Evolutionary conservation across 1,140 invertebrate species (phyloP).

Genomic region (Drosophila quadrilineata): DNA sequence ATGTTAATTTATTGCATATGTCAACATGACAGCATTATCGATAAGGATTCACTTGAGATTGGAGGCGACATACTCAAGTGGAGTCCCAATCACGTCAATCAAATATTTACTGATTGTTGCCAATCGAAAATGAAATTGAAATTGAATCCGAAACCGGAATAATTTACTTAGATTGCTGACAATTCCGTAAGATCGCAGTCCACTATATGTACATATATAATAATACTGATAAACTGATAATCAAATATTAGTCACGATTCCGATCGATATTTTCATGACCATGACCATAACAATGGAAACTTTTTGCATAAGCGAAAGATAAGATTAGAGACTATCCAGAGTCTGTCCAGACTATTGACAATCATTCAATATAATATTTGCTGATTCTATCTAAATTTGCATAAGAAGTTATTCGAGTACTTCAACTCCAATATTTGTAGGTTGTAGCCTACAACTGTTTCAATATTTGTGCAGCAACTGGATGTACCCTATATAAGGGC

Average conservation of each 20-base stretch:
- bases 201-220: constrained; percentile 1
- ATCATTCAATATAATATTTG: too few relatives aligned
- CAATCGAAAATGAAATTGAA: neutral
- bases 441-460: too few relatives aligned
- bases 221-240: neutral
- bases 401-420: constrained; percentile 1
- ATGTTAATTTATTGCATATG: constrained; percentile 1
- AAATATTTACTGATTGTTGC: neutral
- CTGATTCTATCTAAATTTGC: constrained; percentile 2
- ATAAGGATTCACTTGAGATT: neutral
- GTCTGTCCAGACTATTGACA: neutral
- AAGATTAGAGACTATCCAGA: constrained; percentile 8
- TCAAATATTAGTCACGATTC: constrained; percentile 8
- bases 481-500: constrained; percentile 29
- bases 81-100: neutral
- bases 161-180: too few relatives aligned
- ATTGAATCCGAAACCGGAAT: neutral
- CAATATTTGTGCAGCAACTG: constrained; percentile 30
- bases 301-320: constrained; percentile 13
- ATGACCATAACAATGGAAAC: constrained; percentile 11
- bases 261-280: constrained; percentile 24
- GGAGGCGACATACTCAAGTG: neutral
- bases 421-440: neutral
- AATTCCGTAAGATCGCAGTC: constrained; percentile 1
- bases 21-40: constrained; percentile 19